Percentiles rank a stretch among this genome's conserved stretches.
phyloP scores from a whole-genome alignment of 2,888 invertebrate genomes.

The Drosophila demipolita region DNA sequence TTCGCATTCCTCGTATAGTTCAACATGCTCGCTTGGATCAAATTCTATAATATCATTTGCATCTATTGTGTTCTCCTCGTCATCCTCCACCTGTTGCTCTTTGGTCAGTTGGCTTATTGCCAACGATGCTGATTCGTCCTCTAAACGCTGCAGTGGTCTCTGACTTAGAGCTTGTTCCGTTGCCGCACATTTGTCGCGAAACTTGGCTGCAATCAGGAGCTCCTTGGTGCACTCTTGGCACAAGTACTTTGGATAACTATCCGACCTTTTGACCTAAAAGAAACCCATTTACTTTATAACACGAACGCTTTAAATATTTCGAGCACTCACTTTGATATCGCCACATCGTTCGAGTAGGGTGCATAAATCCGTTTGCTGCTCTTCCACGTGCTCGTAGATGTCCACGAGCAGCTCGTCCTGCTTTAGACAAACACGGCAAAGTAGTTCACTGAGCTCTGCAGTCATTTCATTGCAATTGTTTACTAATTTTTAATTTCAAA shows the following conservation, averaged over 20 bases:
- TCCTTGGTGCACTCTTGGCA: constrained; percentile 83
- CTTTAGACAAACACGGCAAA: constrained; percentile 81
- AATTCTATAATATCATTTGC: constrained; percentile 41
- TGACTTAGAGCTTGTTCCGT: constrained; percentile 63
- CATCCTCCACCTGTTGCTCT: constrained; percentile 1
- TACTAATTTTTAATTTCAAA: constrained; percentile 4
- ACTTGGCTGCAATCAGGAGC: constrained; percentile 80
- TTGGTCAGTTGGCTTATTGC: not conserved
- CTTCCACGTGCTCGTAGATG: constrained; percentile 81
- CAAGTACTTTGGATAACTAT: constrained; percentile 79
- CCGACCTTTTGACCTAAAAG: constrained; percentile 69
- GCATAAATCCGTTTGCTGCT: constrained; percentile 75
- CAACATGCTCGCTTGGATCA: constrained; percentile 48
- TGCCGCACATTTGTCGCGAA: constrained; percentile 80
- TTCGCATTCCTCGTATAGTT: constrained; percentile 30
- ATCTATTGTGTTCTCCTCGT: not conserved
- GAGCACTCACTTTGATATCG: constrained; percentile 65
- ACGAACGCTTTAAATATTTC: not conserved
- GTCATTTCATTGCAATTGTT: constrained; percentile 40
- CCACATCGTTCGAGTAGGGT: constrained; percentile 77
- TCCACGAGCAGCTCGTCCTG: constrained; percentile 80
- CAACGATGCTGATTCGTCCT: constrained; percentile 1
- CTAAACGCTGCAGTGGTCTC: not conserved
- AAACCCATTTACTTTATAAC: not conserved
- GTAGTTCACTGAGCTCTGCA: constrained; percentile 58